Evolutionary conservation across 2,113 vertebrate species (phyloP), one percentile per base, ranked within the genome.

Genomic region (Psephotus haematonotus): DNA sequence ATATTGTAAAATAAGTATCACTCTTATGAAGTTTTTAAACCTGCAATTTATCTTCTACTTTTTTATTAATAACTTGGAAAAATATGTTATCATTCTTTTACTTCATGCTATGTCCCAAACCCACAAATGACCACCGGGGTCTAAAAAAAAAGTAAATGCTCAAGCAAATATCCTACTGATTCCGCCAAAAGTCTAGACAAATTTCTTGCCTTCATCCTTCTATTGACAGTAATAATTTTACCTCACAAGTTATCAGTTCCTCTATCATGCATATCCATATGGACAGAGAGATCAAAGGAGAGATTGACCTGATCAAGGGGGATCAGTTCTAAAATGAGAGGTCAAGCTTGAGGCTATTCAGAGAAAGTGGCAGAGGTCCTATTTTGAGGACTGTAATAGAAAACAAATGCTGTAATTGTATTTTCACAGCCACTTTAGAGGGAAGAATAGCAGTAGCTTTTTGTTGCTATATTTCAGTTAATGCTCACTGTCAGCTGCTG

Each of bases 371-470:
- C 57, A 93, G 46, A 83, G 8, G 24, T 75, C 12, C 2, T 74
- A 7, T 67, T 74, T 70, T 80, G 49, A 86, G n/a, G n/a, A 70
- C 37, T 64, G 37, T 4, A 81, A 25, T 11, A 53, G 72, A 81
- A 91, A 80, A 43, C 13, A 82, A 82, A 81, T 1, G 0, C 52
- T 28, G 10, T 4, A 74, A 52, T n/a, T 35, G 3, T 74, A 18
- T 49, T 91, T 94, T 70, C 44, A 33, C 37, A 60, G 64, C 0
- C 0, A 60, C 8, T 74, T 79, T 64, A 53, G 17, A 67, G 19
- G 19, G 59, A 13, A 0, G 0, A 46, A 11, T 9, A 93, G 23
- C 18, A 79, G 71, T 6, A 60, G 17, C 0, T 60, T 91, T 69
- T 77, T 68, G 27, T 84, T 75, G 28, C 22, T 67, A 46, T 6